A percentile compares a stretch with the other conserved stretches of the same genome.
phyloP scores from a whole-genome alignment of 2,888 invertebrate genomes.

The Acanthacorydalis orientalis region DNA sequence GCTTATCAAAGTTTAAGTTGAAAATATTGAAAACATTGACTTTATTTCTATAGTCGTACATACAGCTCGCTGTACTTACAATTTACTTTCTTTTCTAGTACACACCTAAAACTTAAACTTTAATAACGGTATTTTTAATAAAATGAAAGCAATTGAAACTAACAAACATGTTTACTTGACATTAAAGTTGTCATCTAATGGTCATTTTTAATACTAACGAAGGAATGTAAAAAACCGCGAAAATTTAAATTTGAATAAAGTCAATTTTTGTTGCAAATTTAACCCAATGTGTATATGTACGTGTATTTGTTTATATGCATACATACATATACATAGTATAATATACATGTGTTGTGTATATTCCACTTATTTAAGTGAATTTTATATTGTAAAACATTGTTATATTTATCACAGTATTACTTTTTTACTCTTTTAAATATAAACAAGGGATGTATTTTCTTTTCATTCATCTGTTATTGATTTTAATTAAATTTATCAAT shows the following conservation, averaged over 20 bases:
- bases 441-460: too few relatives aligned
- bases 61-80: too few relatives aligned
- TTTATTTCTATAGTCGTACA: too few relatives aligned
- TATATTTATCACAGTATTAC: too few relatives aligned
- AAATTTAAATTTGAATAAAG: background rate
- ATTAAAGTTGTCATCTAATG: background rate
- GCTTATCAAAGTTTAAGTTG: background rate
- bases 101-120: background rate
- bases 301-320: background rate
- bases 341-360: too few relatives aligned
- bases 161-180: constrained; percentile 5
- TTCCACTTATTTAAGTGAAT: too few relatives aligned
- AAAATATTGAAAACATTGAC: background rate
- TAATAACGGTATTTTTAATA: constrained; percentile 4
- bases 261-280: background rate
- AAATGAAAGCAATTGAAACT: background rate
- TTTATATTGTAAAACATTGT: too few relatives aligned
- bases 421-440: too few relatives aligned
- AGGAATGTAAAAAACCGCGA: constrained; percentile 1
- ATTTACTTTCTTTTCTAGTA: too few relatives aligned
- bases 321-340: background rate
- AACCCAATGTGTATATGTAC: background rate
- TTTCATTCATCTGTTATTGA: too few relatives aligned
- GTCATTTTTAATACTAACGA: background rate
- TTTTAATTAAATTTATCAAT: too few relatives aligned